Conservation (phyloP, 2,888 invertebrate species). For the Leucania comma region DNA sequence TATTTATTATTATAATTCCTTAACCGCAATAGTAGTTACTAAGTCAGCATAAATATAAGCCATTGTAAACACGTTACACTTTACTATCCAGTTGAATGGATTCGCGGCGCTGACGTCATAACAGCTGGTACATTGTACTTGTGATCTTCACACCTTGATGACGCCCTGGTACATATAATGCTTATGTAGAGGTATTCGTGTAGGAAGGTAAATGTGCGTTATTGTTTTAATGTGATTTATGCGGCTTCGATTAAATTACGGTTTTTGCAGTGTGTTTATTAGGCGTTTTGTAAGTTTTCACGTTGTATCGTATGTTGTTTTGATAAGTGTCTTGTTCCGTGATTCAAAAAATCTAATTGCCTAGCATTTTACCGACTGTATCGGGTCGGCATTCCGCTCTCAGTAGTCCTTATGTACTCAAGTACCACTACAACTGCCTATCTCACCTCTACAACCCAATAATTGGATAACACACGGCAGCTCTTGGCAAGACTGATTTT, state of each 20-base stretch:
- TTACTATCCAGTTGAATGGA: conserved; percentile 31
- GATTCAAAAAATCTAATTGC: not conserved
- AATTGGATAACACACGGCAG: too few species aligned
- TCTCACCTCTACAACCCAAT: too few species aligned
- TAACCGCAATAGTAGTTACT: conserved; percentile 13
- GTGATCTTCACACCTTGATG: conserved; percentile 44
- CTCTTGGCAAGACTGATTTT: too few species aligned
- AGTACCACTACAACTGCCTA: too few species aligned
- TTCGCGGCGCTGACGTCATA: conserved; percentile 29
- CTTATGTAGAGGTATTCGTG: conserved; percentile 8
- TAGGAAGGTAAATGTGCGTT: not conserved
- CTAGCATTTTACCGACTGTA: too few species aligned
- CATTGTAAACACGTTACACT: conserved; percentile 22
- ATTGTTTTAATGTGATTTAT: not conserved
- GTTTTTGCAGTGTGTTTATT: not conserved
- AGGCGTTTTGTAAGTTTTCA: not conserved
- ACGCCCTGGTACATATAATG: conserved; percentile 27
- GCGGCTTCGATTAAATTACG: not conserved
- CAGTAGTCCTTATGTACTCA: too few species aligned
- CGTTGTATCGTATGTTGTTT: not conserved
- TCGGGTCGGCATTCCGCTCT: too few species aligned
- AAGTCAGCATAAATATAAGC: conserved; percentile 19
- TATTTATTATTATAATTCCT: not conserved
- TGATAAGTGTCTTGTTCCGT: not conserved
- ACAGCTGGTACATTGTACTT: conserved; percentile 48